These are phyloP conservation scores for Formicarius rufipectus DNA, from an alignment of 2,113 vertebrate genomes.

Conservation along the genomic window DNA sequence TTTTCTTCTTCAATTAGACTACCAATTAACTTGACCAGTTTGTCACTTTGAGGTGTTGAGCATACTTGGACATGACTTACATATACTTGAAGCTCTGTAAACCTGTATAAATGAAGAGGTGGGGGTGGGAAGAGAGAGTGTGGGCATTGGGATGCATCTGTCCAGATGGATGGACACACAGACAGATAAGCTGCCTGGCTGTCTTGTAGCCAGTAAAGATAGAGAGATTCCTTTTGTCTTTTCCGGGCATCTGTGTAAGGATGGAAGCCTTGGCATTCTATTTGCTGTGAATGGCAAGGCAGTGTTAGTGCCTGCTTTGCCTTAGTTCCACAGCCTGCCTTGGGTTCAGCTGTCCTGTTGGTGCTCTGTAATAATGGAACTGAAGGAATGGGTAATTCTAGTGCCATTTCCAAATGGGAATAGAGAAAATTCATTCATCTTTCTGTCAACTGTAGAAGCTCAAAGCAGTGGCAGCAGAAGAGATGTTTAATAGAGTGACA, in stretches of 20 bases:
- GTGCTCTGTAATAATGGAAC: background rate
- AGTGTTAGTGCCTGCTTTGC: background rate
- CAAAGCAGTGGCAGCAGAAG: background rate
- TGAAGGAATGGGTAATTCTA: background rate
- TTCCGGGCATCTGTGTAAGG: background rate
- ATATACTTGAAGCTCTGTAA: background rate
- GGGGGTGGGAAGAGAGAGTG: background rate
- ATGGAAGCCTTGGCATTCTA: background rate
- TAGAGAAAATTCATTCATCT: background rate
- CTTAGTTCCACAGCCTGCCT: background rate
- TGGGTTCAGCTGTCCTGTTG: background rate
- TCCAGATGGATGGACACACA: background rate
- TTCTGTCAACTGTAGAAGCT: background rate
- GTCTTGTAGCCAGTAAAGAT: background rate
- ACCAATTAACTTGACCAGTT: background rate
- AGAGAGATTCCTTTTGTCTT: background rate
- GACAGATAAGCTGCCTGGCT: background rate
- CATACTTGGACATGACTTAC: background rate
- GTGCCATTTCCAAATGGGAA: background rate
- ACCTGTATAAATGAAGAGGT: background rate
- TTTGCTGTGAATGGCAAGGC: background rate
- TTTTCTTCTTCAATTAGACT: background rate
- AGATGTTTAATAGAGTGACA: background rate
- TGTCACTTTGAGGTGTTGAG: background rate
- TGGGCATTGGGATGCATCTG: fast-evolving